Evolutionary conservation across 1,140 invertebrate genomes (phyloP).

Genomic region (Temnothorax nylanderi): DNA sequence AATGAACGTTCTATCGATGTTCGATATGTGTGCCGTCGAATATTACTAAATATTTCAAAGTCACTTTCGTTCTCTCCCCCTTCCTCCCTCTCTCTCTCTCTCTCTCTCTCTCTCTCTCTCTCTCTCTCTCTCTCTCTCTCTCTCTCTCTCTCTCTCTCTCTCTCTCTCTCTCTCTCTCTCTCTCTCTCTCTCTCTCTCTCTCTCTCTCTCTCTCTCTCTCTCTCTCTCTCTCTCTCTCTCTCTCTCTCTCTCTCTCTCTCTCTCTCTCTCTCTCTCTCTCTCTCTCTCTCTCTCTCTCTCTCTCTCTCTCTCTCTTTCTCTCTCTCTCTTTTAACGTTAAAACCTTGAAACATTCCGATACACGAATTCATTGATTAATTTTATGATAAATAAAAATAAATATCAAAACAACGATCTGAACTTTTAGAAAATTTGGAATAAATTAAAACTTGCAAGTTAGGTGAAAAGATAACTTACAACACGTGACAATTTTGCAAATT

Average conservation of each 20-base stretch:
- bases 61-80: background rate
- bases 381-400: background rate
- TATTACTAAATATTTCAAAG: conserved; percentile 19
- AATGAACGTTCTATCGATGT: conserved; percentile 25
- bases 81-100: background rate
- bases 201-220: background rate
- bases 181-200: background rate
- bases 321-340: background rate
- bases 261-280: background rate
- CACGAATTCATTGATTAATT: background rate
- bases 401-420: background rate
- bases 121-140: background rate
- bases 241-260: background rate
- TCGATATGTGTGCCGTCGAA: background rate
- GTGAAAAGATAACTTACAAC: background rate
- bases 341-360: background rate
- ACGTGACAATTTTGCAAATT: background rate
- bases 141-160: background rate
- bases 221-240: background rate
- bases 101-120: background rate
- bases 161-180: background rate
- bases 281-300: background rate
- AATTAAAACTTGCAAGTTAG: background rate
- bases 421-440: background rate
- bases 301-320: background rate